These are phyloP conservation scores for Anthophora plumipes DNA, from an alignment of 2,888 invertebrate species.

Conservation along the genomic window DNA sequence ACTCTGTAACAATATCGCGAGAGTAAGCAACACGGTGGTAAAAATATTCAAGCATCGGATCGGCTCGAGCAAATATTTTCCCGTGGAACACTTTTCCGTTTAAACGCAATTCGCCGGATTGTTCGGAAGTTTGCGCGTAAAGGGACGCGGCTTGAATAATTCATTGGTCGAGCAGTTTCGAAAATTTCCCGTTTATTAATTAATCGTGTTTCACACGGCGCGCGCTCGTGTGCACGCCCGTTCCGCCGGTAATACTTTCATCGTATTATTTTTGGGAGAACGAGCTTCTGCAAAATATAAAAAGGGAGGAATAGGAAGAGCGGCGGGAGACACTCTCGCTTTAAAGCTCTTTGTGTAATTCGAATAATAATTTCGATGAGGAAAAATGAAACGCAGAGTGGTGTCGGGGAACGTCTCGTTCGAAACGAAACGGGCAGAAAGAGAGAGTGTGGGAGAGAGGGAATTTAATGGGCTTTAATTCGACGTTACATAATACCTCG, in stretches of 20 bases:
- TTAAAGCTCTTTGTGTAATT: not conserved
- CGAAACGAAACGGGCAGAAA: not conserved
- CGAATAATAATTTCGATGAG: not conserved
- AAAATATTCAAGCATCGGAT: not conserved
- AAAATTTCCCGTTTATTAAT: conserved; percentile 28
- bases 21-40: no score
- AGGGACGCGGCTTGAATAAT: conserved; percentile 25
- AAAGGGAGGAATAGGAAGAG: not conserved
- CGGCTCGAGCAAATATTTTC: conserved; percentile 20
- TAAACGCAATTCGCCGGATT: conserved; percentile 14
- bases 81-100: conserved; percentile 11
- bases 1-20: not conserved
- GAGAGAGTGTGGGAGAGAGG: not conserved
- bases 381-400: not conserved
- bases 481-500: conserved; percentile 46
- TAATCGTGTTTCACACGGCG: not conserved
- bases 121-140: conserved; percentile 23
- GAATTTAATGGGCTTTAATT: conserved; percentile 46
- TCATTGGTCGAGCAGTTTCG: conserved; percentile 1
- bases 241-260: not conserved
- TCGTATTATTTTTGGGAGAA: not conserved
- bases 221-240: not conserved
- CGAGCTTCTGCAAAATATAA: not conserved
- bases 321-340: no score
- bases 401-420: conserved; percentile 3